phyloP scores from a whole-genome alignment of 2,797 vertebrate species.

The Rhodeus uyekii region DNA sequence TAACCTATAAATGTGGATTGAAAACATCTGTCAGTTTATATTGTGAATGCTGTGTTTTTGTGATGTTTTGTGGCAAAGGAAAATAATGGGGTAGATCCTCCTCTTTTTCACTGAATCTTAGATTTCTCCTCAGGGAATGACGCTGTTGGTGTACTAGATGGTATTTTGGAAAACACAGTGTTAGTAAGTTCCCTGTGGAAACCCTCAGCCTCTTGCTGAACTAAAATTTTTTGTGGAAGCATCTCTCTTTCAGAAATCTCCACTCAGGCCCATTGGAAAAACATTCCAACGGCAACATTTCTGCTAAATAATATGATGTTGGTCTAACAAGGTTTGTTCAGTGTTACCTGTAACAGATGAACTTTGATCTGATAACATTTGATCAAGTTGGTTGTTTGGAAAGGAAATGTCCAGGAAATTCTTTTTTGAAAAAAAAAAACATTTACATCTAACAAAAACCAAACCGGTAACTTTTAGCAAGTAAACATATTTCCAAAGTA shows the following conservation, averaged over 20 bases:
- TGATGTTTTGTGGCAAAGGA: background rate
- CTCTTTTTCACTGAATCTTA: background rate
- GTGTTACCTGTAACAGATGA: background rate
- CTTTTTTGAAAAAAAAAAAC: background rate
- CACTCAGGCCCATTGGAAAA: background rate
- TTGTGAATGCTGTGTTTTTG: background rate
- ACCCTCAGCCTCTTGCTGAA: slow-evolving; percentile 7
- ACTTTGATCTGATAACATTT: background rate
- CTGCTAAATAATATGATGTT: background rate
- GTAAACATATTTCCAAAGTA: too few species aligned
- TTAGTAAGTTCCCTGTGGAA: slow-evolving; percentile 13
- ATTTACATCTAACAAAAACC: background rate
- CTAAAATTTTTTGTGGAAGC: slow-evolving; percentile 1
- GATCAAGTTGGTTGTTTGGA: background rate
- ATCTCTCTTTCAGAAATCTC: background rate
- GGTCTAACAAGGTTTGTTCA: background rate
- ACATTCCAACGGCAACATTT: background rate
- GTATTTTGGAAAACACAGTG: slow-evolving; percentile 9
- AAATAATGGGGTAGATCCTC: background rate
- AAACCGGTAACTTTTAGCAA: background rate
- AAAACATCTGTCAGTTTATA: background rate
- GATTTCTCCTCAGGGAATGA: background rate
- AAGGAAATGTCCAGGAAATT: background rate
- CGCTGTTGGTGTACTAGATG: background rate
- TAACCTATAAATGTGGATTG: background rate